Evolutionary conservation across 2,113 vertebrate species (phyloP), one percentile per base, ranked within the genome.

Genomic region (Jaculus jaculus): DNA sequence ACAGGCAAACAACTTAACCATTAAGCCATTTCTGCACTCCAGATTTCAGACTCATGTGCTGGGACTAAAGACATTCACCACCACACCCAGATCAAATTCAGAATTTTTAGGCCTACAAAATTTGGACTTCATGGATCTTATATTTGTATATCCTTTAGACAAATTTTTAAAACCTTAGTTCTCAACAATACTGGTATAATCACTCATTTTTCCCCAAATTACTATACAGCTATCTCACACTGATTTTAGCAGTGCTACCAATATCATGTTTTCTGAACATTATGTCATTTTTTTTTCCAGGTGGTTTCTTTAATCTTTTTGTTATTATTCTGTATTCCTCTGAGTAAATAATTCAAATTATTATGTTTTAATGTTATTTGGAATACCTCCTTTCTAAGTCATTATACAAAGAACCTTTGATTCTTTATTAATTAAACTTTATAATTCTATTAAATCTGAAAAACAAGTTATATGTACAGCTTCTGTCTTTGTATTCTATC

Each of bases 341-440:
- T 69, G 78, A 39, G 58, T 11, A 73, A 39, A 39, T 18, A 79
- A 86, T 13, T 65, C 30, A 66, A 89, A 63, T 81, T 75, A 69
- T 12, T n/a, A 60, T 51, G 26, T 74, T 61, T 71, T 74, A 79
- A 60, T 2, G 3, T 68, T 71, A 69, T 63, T 71, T 94, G 68
- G n/a, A 92, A 85, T 75, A 84, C 80, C 17, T 73, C 16, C 39
- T 87, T 90, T 82, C 21, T 37, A 51, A 85, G 51, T 84, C 3
- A 5, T 93, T 94, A 85, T 81, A 4, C n/a, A 23, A 42, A 80
- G 13, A 54, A 80, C 8, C 34, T 91, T 42, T 75, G 66, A 68
- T 65, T 84, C 6, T 78, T 90, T 84, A 47, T 84, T 92, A 75
- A 6, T 81, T 90, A 54, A 90, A 66, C 90, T 78, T 74, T 51